Evolutionary conservation across 2,888 invertebrate species (phyloP).

Genomic region (Amphiduros pacificus): DNA sequence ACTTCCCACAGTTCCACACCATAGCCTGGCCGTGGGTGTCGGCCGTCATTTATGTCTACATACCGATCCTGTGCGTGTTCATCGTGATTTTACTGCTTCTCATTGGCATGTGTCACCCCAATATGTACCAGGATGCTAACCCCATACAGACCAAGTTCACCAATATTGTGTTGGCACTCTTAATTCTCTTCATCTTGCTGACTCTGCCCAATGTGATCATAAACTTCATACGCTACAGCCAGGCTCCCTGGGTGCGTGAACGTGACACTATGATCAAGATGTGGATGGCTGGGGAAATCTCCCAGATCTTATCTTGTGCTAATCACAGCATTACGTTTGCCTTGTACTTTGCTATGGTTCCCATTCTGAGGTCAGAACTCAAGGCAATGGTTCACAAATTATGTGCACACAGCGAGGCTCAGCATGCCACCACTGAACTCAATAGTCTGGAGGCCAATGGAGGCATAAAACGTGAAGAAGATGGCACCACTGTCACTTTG

Average conservation of each 20-base stretch:
- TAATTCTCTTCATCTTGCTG: constrained; percentile 34
- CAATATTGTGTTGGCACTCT: constrained; percentile 32
- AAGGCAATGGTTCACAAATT: constrained; percentile 1
- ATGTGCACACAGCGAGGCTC: too few species aligned
- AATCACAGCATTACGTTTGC: constrained; percentile 36
- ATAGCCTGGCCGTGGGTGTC: constrained; percentile 52
- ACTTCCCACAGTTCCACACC: constrained; percentile 41
- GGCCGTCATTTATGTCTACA: constrained; percentile 44
- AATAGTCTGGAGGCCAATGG: too few species aligned
- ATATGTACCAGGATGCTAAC: constrained; percentile 13
- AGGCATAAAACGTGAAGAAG: too few species aligned
- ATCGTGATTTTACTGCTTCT: constrained; percentile 35
- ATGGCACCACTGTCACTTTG: too few species aligned
- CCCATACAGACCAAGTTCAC: constrained; percentile 31
- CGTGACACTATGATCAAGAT: neutral
- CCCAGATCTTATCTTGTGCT: constrained; percentile 28
- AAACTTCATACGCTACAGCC: constrained; percentile 19
- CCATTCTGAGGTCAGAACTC: constrained; percentile 3
- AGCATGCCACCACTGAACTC: too few species aligned
- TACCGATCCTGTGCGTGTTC: constrained; percentile 43
- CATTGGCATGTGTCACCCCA: constrained; percentile 32
- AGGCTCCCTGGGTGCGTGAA: neutral
- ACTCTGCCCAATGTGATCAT: constrained; percentile 32
- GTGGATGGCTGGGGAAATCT: constrained; percentile 1
- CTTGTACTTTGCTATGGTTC: constrained; percentile 22